Conservation (phyloP, 2,113 vertebrate genomes). For the Hippocampus guttulatus region DNA sequence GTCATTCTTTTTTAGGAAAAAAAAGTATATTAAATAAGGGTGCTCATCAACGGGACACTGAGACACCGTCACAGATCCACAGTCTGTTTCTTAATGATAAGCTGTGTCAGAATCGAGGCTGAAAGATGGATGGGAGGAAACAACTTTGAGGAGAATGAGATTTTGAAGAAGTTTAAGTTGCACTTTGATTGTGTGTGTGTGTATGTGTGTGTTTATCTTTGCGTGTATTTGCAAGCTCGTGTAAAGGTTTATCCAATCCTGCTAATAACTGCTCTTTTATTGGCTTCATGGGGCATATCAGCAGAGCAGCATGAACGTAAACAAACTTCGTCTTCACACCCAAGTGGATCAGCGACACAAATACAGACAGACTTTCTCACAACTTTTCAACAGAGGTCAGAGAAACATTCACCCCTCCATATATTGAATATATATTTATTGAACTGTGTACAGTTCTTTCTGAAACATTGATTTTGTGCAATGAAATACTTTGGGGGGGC, state of each 20-base stretch:
- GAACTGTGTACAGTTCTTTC: no score
- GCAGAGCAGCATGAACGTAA: not conserved
- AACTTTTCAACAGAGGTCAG: slow-evolving; percentile 5
- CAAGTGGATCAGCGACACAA: slow-evolving; percentile 4
- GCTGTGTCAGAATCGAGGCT: slow-evolving; percentile 14
- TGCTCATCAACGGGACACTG: slow-evolving; percentile 6
- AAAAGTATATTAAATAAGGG: not conserved
- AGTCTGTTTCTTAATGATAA: slow-evolving; percentile 14
- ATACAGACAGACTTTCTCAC: slow-evolving; percentile 4
- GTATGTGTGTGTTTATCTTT: no score
- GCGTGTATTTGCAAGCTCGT: not conserved
- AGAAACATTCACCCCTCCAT: not conserved
- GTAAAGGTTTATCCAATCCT: slow-evolving; percentile 13
- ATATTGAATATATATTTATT: not conserved
- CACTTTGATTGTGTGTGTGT: slow-evolving; percentile 19
- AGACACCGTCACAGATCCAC: slow-evolving; percentile 3
- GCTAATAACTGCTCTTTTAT: slow-evolving; percentile 25
- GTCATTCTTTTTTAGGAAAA: not conserved
- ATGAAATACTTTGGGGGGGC: no score
- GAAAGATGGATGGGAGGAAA: slow-evolving; percentile 22
- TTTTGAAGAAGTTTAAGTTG: slow-evolving; percentile 27
- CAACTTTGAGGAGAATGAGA: slow-evolving; percentile 28
- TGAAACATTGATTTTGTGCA: no score
- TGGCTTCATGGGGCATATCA: slow-evolving; percentile 20
- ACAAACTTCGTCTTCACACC: slow-evolving; percentile 3